Conservation (phyloP, 2,888 invertebrate genomes). For the Philaethria dido region DNA sequence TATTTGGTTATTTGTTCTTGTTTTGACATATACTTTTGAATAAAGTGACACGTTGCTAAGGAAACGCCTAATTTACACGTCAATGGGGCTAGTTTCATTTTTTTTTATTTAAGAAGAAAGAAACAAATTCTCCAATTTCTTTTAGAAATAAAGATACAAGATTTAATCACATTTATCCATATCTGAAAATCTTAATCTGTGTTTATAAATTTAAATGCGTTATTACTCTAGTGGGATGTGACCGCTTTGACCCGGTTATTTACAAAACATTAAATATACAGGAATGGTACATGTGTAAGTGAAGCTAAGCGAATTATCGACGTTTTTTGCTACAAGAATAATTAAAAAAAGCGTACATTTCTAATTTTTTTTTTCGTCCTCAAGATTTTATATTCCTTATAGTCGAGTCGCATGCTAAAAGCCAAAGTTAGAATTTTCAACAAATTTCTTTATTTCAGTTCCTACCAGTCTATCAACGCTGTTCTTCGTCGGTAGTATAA, state of each 20-base stretch:
- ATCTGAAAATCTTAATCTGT: slow-evolving; percentile 23
- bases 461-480: background rate
- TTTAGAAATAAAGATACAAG: too few relatives aligned
- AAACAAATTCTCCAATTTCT: slow-evolving; percentile 16
- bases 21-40: too few relatives aligned
- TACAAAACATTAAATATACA: slow-evolving; percentile 3
- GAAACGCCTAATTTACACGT: too few relatives aligned
- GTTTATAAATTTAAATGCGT: slow-evolving; percentile 26
- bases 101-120: background rate
- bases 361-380: too few relatives aligned
- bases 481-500: background rate
- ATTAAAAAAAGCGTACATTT: background rate
- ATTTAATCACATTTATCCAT: slow-evolving; percentile 23
- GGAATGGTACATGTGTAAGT: background rate
- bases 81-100: too few relatives aligned
- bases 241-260: slow-evolving; percentile 25
- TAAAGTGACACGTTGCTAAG: too few relatives aligned
- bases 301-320: background rate
- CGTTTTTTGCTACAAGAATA: background rate
- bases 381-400: too few relatives aligned
- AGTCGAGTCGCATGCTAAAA: too few relatives aligned
- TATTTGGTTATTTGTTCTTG: too few relatives aligned
- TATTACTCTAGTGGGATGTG: slow-evolving; percentile 30
- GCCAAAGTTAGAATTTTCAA: too few relatives aligned
- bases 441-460: background rate